Evolutionary conservation across 2,797 vertebrate species (phyloP).

Genomic region (Enteromius mattozi): DNA sequence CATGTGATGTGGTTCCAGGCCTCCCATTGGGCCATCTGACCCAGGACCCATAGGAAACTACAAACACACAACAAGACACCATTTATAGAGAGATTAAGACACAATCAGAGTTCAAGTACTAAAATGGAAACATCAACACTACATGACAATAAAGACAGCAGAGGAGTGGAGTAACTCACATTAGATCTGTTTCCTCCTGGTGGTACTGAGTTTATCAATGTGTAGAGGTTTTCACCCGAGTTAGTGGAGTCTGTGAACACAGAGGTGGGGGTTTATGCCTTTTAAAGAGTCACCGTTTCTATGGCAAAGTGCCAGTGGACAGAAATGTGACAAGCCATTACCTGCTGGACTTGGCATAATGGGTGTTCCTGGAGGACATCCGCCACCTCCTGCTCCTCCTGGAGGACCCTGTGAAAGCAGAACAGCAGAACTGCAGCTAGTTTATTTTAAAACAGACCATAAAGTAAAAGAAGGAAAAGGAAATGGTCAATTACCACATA

Average conservation of each 20-base stretch:
- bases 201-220: slow-evolving; percentile 99
- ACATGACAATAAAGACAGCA: background rate
- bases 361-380: slow-evolving; percentile 95
- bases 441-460: background rate
- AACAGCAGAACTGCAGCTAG: background rate
- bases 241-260: slow-evolving; percentile 92
- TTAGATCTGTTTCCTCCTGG: slow-evolving; percentile 89
- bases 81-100: background rate
- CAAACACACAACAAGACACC: slow-evolving; percentile 47
- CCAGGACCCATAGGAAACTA: slow-evolving; percentile 97
- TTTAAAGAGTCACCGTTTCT: background rate
- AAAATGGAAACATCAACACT: background rate
- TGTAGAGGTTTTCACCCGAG: slow-evolving; percentile 99
- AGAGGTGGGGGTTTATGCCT: background rate
- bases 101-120: background rate
- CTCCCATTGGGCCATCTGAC: slow-evolving; percentile 95
- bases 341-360: slow-evolving; percentile 99
- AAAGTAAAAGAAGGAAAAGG: background rate
- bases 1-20: slow-evolving; percentile 99
- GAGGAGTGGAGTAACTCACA: slow-evolving; percentile 77
- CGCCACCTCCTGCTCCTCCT: slow-evolving; percentile 93
- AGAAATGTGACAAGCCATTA: slow-evolving; percentile 61
- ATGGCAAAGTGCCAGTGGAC: background rate
- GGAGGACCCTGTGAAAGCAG: slow-evolving; percentile 65
- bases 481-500: slow-evolving; percentile 90